Evolutionary conservation across 1,140 invertebrate genomes (phyloP).

Genomic region (Drosophila pallidifrons): DNA sequence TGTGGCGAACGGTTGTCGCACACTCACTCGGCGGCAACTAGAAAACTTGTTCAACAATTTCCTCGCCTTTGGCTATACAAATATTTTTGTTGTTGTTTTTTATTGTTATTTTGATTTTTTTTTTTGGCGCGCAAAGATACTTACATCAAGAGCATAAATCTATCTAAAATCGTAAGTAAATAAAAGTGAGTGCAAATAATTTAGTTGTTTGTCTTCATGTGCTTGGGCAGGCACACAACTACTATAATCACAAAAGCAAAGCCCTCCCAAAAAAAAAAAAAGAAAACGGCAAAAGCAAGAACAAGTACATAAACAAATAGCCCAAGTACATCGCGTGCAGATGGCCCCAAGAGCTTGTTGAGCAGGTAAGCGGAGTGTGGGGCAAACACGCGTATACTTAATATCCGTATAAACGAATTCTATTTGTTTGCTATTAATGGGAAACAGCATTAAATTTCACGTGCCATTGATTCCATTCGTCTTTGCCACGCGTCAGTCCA

Average conservation of each 20-base stretch:
- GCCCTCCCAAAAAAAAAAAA: neutral
- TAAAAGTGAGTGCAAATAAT: conserved; percentile 8
- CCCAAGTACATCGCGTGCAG: conserved; percentile 9
- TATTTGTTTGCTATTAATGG: conserved; percentile 18
- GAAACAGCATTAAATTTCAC: neutral
- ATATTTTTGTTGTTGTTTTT: no score
- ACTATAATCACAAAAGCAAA: neutral
- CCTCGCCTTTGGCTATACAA: neutral
- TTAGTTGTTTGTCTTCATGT: conserved; percentile 1
- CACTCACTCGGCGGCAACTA: neutral
- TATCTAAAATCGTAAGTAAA: conserved; percentile 5
- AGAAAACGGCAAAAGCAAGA: conserved; percentile 1
- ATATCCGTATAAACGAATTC: conserved; percentile 9
- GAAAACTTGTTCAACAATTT: neutral
- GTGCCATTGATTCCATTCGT: conserved; percentile 2
- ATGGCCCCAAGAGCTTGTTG: conserved; percentile 29
- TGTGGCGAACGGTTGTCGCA: conserved; percentile 58
- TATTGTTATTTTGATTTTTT: conserved; percentile 8
- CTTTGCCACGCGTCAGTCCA: neutral
- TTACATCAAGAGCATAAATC: neutral
- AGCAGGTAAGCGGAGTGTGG: conserved; percentile 22
- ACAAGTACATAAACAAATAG: conserved; percentile 18
- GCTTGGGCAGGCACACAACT: neutral
- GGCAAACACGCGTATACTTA: conserved; percentile 12
- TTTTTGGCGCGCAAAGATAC: conserved; percentile 21